Percentiles rank a stretch among this genome's conserved stretches.
These are phyloP conservation scores for Homalodisca vitripennis DNA, from an alignment of 1,140 invertebrate genomes.

Conservation along the genomic window DNA sequence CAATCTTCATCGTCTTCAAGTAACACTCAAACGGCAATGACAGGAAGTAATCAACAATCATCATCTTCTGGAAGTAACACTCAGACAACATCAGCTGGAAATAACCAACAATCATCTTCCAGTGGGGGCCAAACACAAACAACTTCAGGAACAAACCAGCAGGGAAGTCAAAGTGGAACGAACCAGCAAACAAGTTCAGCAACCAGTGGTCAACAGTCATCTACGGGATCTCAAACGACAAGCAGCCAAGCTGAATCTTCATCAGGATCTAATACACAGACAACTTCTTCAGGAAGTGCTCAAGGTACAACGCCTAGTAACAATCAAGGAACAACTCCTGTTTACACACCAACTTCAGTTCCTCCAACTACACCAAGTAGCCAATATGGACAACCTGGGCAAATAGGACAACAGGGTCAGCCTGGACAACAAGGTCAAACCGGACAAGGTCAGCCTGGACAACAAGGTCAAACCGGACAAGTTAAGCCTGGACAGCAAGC, in stretches of 20 bases:
- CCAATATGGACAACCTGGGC: background rate
- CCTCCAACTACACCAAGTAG: background rate
- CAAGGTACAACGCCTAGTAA: conserved; percentile 33
- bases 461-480: background rate
- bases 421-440: background rate
- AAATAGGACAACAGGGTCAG: background rate
- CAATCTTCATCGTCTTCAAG: conserved; percentile 27
- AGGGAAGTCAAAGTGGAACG: conserved; percentile 32
- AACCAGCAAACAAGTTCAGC: conserved; percentile 34
- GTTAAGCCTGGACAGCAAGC: background rate
- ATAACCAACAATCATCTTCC: conserved; percentile 30
- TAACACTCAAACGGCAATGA: conserved; percentile 31
- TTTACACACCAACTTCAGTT: background rate
- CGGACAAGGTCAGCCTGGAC: conserved; percentile 1
- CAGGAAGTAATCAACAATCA: conserved; percentile 26
- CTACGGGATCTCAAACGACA: conserved; percentile 23
- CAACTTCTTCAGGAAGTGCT: background rate
- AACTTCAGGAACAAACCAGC: conserved; percentile 34
- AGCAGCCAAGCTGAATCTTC: conserved; percentile 37
- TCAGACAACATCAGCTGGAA: conserved; percentile 20
- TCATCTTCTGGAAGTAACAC: conserved; percentile 18
- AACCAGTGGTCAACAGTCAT: conserved; percentile 28
- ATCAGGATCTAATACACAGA: conserved; percentile 23
- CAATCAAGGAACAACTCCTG: too few species aligned
- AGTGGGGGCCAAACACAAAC: conserved; percentile 32